Base-by-base conservation (phyloP, 2,888 invertebrate genomes). In the Atherix ibis region DNA sequence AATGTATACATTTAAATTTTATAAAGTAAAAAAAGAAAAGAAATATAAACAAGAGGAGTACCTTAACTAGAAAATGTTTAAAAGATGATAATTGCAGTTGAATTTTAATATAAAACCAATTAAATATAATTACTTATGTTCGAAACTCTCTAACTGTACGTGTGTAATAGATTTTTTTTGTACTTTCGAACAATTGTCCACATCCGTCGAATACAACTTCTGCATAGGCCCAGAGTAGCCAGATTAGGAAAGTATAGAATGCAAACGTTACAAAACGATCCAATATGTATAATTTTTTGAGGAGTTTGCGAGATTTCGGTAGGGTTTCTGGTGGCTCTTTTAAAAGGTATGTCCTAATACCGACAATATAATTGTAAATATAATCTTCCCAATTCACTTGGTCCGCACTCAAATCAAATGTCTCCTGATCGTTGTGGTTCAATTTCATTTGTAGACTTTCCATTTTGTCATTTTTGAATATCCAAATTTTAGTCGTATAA, bases 401-500 rank as follows among this genome's bases (percentile, higher is more conserved):
- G 2, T 56, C 54, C 4, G 65, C 51, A 39, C 67, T 64, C 0
- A 69, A 68, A 40, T 70, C 71, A 45, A 82, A 88, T 1, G 63
- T 61, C 33, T 73, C 55, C 43, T 58, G 63, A 42, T 80, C 82
- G 10, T 57, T 57, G 1, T 56, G 53, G 0, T 58, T 65, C 27
- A 83, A 50, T 12, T 58, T 58, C 1, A 63, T 50, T 36, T 59
- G 62, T 4, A 82, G 54, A 1, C 67, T 59, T 36, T 61, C 53
- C 43, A 73, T 68, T 40, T 73, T 72, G 4, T 68, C 67, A 42
- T 73, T 77, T 18, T 60, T 65, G 52, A 88, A 87, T 24, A 70
- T 58, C 92, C 92, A 92, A 39, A 74, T 65, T 44, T 76, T 71
- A 30, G 73, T 76, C 10, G 82, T 82, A 54, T 85, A 85, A 54